Evolutionary conservation across 2,888 invertebrate genomes (phyloP).

Genomic region (Aquatica leii): DNA sequence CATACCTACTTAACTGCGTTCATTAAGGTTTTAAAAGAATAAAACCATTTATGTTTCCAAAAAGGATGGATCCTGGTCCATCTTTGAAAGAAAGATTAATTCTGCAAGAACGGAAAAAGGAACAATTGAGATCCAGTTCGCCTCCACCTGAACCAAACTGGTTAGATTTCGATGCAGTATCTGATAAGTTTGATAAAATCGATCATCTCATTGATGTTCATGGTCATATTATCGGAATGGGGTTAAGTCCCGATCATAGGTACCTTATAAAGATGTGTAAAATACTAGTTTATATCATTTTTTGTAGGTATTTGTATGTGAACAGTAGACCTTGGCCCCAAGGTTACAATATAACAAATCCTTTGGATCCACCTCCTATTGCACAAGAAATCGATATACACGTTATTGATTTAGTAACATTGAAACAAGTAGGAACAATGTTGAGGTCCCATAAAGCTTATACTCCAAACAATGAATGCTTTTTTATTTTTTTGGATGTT

Average conservation of each 20-base stretch:
- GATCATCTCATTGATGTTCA: conserved; percentile 85
- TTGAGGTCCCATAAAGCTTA: conserved; percentile 81
- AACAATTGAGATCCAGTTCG: conserved; percentile 59
- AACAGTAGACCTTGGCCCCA: conserved; percentile 85
- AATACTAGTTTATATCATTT: not conserved
- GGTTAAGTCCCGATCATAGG: conserved; percentile 83
- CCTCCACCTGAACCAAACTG: conserved; percentile 70
- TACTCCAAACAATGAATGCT: conserved; percentile 85
- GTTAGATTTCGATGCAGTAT: conserved; percentile 73
- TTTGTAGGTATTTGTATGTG: conserved; percentile 75
- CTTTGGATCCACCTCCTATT: conserved; percentile 82
- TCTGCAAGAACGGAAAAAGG: conserved; percentile 65
- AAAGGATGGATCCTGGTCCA: conserved; percentile 72
- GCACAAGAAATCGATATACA: conserved; percentile 89
- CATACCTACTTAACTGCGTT: no score
- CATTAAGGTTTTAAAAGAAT: conserved; percentile 72
- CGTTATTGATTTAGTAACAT: conserved; percentile 80
- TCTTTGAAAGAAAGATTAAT: conserved; percentile 72
- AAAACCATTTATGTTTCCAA: conserved; percentile 72
- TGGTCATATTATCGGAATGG: conserved; percentile 89
- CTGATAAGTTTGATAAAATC: conserved; percentile 75
- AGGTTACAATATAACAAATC: conserved; percentile 76
- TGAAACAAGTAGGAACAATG: conserved; percentile 81
- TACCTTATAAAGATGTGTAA: conserved; percentile 44
- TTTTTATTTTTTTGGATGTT: conserved; percentile 86